phyloP scores from a whole-genome alignment of 2,113 vertebrate species.

The Megaceryle torquata region DNA sequence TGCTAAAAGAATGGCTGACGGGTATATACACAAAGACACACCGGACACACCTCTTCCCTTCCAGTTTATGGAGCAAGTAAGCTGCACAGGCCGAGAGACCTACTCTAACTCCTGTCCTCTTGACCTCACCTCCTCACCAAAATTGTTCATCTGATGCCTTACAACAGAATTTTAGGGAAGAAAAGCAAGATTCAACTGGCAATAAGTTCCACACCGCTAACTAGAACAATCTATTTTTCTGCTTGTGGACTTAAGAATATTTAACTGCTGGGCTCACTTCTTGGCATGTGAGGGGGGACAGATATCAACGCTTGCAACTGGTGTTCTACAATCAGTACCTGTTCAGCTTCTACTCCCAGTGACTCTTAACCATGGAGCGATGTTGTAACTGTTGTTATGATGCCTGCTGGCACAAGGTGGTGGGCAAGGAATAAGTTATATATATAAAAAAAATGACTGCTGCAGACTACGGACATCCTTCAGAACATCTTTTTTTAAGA shows the following conservation, averaged over 20 bases:
- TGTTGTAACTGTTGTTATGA: not conserved
- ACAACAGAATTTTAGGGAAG: not conserved
- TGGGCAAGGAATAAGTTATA: not conserved
- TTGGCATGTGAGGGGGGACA: not conserved
- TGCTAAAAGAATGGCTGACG: not conserved
- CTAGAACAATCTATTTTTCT: not conserved
- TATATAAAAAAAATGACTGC: not conserved
- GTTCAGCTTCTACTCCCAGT: not conserved
- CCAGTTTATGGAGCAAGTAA: not conserved
- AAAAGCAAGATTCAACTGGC: not conserved
- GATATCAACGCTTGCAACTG: not conserved
- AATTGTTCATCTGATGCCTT: not conserved
- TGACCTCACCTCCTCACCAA: not conserved
- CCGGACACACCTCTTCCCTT: not conserved
- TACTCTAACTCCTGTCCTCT: not conserved
- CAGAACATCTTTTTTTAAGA: not conserved
- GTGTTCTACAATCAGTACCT: not conserved
- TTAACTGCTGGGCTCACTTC: not conserved
- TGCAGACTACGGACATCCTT: not conserved
- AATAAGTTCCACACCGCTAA: not conserved
- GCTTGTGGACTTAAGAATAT: not conserved
- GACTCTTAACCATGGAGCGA: not conserved
- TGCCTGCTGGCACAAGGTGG: not conserved
- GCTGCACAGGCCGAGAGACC: not conserved
- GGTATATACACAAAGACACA: not conserved